These are phyloP conservation scores for Lamellibrachia satsuma DNA, from an alignment of 2,888 invertebrate genomes.

Conservation along the genomic window DNA sequence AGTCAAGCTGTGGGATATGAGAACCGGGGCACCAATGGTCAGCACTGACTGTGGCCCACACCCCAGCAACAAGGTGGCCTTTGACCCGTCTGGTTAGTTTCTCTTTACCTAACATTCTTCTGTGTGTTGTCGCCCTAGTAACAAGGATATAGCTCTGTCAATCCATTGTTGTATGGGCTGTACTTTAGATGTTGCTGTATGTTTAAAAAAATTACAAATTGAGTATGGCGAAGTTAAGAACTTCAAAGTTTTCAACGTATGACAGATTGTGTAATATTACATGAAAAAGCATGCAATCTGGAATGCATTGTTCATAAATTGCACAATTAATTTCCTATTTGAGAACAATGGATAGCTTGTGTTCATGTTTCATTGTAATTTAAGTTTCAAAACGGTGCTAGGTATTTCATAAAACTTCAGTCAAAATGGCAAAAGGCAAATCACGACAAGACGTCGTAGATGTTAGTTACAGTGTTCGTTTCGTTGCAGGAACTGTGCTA, in stretches of 20 bases:
- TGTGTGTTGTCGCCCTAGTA: neutral
- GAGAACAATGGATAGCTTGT: neutral
- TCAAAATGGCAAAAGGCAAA: too few species aligned
- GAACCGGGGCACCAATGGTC: slow-evolving; percentile 60
- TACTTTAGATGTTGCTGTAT: neutral
- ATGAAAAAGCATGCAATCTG: neutral
- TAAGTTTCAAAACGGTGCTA: too few species aligned
- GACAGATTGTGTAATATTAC: neutral
- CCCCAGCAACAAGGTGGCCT: slow-evolving; percentile 62
- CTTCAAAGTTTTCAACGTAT: neutral
- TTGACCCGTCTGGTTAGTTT: slow-evolving; percentile 61
- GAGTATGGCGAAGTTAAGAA: neutral
- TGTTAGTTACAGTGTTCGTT: neutral
- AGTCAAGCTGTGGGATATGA: slow-evolving; percentile 65
- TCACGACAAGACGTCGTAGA: neutral
- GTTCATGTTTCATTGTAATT: neutral
- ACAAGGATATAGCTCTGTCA: neutral
- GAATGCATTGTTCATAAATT: neutral
- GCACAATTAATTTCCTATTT: neutral
- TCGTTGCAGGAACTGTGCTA: slow-evolving; percentile 54
- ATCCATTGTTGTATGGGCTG: neutral
- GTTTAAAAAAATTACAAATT: neutral
- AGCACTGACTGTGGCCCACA: slow-evolving; percentile 63
- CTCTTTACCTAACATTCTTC: neutral
- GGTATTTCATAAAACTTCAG: too few species aligned